A percentile compares a stretch with the other conserved stretches of the same genome.
phyloP scores from a whole-genome alignment of 2,888 invertebrate species.

The Frankliniella fusca region DNA sequence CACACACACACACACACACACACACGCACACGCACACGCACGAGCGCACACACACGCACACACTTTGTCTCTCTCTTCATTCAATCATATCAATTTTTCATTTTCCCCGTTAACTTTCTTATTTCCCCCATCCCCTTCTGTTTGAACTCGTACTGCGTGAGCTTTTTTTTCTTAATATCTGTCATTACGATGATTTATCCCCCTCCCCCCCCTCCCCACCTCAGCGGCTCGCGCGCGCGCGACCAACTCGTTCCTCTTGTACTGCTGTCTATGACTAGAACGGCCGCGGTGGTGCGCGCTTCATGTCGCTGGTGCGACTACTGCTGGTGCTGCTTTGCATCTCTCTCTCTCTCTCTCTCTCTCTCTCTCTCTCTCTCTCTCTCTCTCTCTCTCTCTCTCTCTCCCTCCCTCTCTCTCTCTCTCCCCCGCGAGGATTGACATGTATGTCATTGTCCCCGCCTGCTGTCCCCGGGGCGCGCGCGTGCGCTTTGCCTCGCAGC shows the following conservation, averaged over 20 bases:
- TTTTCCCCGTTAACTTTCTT: background rate
- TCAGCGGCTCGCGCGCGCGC: too few relatives aligned
- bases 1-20: too few relatives aligned
- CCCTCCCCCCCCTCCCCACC: background rate
- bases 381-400: background rate
- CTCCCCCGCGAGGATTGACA: background rate
- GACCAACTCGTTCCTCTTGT: background rate
- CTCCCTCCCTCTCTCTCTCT: conserved; percentile 2
- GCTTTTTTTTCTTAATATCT: background rate
- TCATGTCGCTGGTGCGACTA: background rate
- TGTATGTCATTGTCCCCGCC: background rate
- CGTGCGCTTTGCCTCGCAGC: background rate
- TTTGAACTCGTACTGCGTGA: background rate
- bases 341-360: background rate
- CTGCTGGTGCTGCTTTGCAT: background rate
- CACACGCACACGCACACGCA: background rate
- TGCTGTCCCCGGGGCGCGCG: background rate
- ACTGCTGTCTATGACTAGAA: too few relatives aligned
- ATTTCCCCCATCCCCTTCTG: background rate
- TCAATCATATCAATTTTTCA: background rate
- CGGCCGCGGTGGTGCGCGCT: background rate
- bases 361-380: background rate
- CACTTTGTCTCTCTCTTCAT: background rate
- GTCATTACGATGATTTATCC: background rate
- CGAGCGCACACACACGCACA: background rate